Evolutionary conservation across 2,797 vertebrate genomes (phyloP), one percentile per base, ranked within the genome.

Genomic region (Squalus acanthias): DNA sequence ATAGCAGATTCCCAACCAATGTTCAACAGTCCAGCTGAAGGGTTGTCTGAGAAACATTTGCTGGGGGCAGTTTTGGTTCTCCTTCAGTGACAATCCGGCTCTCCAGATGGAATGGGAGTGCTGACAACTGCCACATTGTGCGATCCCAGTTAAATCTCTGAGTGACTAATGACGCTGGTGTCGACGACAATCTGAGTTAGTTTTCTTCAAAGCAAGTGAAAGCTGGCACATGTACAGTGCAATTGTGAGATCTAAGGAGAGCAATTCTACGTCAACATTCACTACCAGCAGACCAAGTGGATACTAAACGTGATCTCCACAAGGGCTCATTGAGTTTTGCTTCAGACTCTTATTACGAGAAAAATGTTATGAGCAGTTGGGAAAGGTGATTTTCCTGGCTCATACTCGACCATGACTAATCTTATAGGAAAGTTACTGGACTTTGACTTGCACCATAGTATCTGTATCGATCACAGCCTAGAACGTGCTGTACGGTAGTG

Each of bases 381-480:
- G 65, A 94, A 89, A 57, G 26, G 87, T 89, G 57, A 67, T 69
- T 94, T 94, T 67, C 92, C 92, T 94, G 92, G 65, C 65, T 94
- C 17, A 50, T 72, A 5, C 39, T 72, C 29, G 70, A 69, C 69
- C 20, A 29, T 95, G 39, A 70, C n/a, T 94, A 65, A 94, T 92
- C 33, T 17, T n/a, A n/a, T 26, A 65, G 89, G 12, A 76, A 92
- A 63, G 12, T n/a, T 57, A 57, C 53, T 60, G 87, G 87, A 60
- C 87, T 89, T 89, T 82, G 22, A 89, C 50, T 60, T 89, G 50
- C 12, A 60, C 13, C 10, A n/a, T 17, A 65, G 6, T 87, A 22
- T 50, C 74, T 50, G 46, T 85, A 85, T 85, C 10, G 6, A 60
- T 89, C 87, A 60, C 46, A 85, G 46, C 46, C 82, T 50, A 46